Evolutionary conservation across 1,140 invertebrate species (phyloP).

Genomic region (Cydia amplana): DNA sequence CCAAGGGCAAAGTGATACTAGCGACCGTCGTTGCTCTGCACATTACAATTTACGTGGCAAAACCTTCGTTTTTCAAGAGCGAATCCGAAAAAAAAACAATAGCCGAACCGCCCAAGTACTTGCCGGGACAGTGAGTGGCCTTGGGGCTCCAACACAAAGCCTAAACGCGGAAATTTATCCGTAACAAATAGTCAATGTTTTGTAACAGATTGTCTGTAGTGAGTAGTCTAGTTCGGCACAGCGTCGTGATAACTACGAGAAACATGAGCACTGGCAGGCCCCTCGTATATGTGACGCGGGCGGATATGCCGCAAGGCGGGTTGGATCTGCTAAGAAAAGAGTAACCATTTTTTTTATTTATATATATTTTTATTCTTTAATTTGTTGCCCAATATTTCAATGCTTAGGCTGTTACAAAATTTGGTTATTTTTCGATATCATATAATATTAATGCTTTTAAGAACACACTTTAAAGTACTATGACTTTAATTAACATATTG

Average conservation of each 20-base stretch:
- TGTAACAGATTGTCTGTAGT: constrained; percentile 54
- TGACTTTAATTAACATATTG: too few relatives aligned
- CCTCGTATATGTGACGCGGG: constrained; percentile 76
- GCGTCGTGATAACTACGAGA: constrained; percentile 42
- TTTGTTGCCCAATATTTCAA: background rate
- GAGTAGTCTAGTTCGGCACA: constrained; percentile 47
- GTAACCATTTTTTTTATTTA: constrained; percentile 49
- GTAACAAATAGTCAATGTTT: constrained; percentile 57
- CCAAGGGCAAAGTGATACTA: constrained; percentile 68
- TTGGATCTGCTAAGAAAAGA: constrained; percentile 75
- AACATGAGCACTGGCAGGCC: constrained; percentile 60
- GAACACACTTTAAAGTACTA: too few relatives aligned
- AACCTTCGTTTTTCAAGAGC: constrained; percentile 70
- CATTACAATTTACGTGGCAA: constrained; percentile 65
- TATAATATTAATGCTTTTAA: too few relatives aligned
- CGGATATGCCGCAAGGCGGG: constrained; percentile 78
- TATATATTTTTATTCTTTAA: background rate
- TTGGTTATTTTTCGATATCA: background rate
- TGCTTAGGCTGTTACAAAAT: background rate
- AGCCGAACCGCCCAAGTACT: constrained; percentile 61
- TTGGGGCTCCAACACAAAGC: constrained; percentile 37
- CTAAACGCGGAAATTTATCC: constrained; percentile 35
- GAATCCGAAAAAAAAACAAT: constrained; percentile 48
- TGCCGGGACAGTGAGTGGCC: constrained; percentile 58
- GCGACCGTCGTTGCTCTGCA: constrained; percentile 65